A percentile compares a stretch with the other conserved stretches of the same genome.
These are phyloP conservation scores for Lates calcarifer DNA, from an alignment of 2,113 vertebrate species.

Conservation along the genomic window DNA sequence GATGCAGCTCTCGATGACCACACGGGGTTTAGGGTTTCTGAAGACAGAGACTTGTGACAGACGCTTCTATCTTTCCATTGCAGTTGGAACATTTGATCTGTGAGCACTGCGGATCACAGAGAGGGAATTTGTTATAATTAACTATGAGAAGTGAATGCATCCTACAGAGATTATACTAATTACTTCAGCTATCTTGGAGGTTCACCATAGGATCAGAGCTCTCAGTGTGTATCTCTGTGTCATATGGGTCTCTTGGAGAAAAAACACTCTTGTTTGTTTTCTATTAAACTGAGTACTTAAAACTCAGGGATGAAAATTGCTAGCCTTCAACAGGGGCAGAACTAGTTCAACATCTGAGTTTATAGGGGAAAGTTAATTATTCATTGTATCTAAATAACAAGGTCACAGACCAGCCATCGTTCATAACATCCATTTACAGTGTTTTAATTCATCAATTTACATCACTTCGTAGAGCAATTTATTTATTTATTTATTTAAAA, in stretches of 20 bases:
- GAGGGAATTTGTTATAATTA: conserved; percentile 75
- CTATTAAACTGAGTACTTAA: conserved; percentile 8
- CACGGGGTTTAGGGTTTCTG: conserved; percentile 38
- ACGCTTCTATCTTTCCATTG: conserved; percentile 49
- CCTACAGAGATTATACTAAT: conserved; percentile 70
- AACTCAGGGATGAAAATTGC: background rate
- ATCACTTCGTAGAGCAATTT: conserved; percentile 3
- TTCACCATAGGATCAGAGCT: conserved; percentile 62
- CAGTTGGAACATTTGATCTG: conserved; percentile 65
- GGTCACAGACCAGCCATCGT: background rate
- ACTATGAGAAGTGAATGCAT: conserved; percentile 63
- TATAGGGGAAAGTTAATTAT: background rate
- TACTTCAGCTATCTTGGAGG: conserved; percentile 67
- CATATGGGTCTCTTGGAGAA: conserved; percentile 35
- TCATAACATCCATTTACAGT: conserved; percentile 9
- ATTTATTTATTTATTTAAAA: background rate
- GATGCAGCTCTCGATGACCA: conserved; percentile 57
- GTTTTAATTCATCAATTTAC: background rate
- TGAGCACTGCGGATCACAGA: conserved; percentile 38
- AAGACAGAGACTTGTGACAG: conserved; percentile 47
- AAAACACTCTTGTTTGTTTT: conserved; percentile 38
- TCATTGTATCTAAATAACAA: conserved; percentile 10
- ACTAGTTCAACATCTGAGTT: background rate
- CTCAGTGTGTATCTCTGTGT: conserved; percentile 47
- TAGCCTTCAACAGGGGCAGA: background rate